These are phyloP conservation scores for Eulithis testata DNA, from an alignment of 2,888 invertebrate genomes.

Conservation along the genomic window DNA sequence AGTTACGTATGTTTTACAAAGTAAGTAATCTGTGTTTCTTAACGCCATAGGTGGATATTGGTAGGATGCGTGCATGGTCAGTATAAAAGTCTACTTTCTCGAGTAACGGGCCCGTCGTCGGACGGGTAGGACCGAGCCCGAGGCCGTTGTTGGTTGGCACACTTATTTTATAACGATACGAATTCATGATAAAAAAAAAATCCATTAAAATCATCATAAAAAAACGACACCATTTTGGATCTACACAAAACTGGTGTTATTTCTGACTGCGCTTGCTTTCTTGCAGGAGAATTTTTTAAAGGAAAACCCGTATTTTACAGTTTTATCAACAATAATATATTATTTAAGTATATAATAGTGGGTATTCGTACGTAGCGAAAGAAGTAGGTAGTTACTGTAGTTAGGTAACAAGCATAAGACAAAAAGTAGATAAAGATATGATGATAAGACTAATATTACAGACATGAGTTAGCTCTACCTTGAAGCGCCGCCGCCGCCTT, in stretches of 20 bases:
- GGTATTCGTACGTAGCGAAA: no score
- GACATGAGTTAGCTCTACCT: neutral
- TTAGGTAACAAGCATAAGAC: no score
- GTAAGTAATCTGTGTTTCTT: conserved; percentile 24
- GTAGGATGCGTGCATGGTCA: conserved; percentile 42
- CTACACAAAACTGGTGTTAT: neutral
- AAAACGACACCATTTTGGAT: neutral
- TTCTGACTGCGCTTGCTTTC: neutral
- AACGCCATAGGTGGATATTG: conserved; percentile 31
- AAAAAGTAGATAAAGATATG: neutral
- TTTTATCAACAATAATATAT: no score
- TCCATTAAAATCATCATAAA: neutral
- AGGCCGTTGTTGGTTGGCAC: conserved; percentile 44
- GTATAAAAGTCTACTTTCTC: conserved; percentile 57
- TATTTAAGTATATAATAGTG: no score
- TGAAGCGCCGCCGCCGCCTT: conserved; percentile 5
- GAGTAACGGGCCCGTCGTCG: conserved; percentile 53
- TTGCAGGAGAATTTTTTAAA: neutral
- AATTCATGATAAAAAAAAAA: conserved; percentile 9
- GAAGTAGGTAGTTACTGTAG: no score
- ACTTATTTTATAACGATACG: conserved; percentile 40
- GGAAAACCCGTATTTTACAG: no score
- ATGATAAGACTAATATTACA: no score
- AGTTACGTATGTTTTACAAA: neutral
- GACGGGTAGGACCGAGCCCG: conserved; percentile 46